Evolutionary conservation across 2,888 invertebrate species (phyloP), one percentile per base, ranked within the genome.

Genomic region (Mimumesa dahlbomi): DNA sequence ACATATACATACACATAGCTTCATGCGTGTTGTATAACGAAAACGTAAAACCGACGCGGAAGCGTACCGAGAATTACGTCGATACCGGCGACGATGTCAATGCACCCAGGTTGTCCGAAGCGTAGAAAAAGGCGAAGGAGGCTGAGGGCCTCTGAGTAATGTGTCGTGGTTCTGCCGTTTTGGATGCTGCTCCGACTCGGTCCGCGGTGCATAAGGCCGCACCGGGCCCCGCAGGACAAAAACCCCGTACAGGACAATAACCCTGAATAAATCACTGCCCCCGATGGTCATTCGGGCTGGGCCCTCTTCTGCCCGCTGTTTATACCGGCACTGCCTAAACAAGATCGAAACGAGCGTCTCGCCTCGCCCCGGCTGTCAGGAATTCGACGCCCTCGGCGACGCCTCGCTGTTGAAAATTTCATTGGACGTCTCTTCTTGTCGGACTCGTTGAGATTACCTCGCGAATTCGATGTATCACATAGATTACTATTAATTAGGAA

Each of bases 221-320:
- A 57, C 52, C 59, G 56, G 40, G 45, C 43, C 58, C 42, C 61
- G 61, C 73, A 65, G 79, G 77, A 82, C 80, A 84, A 83, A 84
- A 85, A 83, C 75, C 77, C 71, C 76, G 74, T 36, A 61, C 62
- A 75, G 86, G 84, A 85, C 86, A 84, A 85, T 86, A 84, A 86
- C 86, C 86, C 84, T 82, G 84, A 84, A 84, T 85, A 85, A 82
- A 85, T 85, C 82, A 83, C 80, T 80, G 68, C 56, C 52, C 71
- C 64, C 74, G 73, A 77, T 79, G 77, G 68, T 66, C 75, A 69
- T 77, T 73, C 70, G 78, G 75, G 57, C 18, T 36, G 48, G 48
- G 19, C 31, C 34, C 43, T 29, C 54, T 45, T 21, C 22, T n/a
- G 9, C 43, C 34, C 49, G 62, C 43, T 62, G 75, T 73, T 75